These are phyloP conservation scores for Perizoma flavofasciatum DNA, from an alignment of 2,888 invertebrate species.

Conservation along the genomic window DNA sequence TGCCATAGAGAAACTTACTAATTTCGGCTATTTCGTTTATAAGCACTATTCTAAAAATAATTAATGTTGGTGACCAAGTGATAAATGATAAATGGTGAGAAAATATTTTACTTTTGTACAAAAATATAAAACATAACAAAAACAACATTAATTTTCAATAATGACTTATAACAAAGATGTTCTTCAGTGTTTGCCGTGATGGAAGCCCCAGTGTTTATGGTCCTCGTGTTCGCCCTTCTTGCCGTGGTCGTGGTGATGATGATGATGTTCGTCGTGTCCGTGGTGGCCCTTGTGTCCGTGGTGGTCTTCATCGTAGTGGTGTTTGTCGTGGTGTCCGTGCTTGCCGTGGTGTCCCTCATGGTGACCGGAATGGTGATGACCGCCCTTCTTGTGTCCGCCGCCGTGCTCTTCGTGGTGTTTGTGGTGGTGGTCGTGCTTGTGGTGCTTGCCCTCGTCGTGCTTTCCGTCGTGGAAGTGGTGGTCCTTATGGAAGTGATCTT, in stretches of 20 bases:
- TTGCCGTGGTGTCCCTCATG: conserved; percentile 91
- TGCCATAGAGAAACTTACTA: no score
- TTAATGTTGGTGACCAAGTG: no score
- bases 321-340: conserved; percentile 91
- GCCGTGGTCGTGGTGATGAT: conserved; percentile 89
- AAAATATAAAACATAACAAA: conserved; percentile 64
- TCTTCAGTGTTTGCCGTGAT: conserved; percentile 77
- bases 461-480: conserved; percentile 95
- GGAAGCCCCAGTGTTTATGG: conserved; percentile 89
- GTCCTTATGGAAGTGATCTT: conserved; percentile 94
- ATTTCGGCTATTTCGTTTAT: no score
- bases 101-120: conserved; percentile 61
- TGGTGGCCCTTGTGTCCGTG: conserved; percentile 92
- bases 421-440: conserved; percentile 90
- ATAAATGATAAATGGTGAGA: conserved; percentile 14
- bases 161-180: conserved; percentile 39
- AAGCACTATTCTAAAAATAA: no score
- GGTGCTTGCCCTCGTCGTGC: conserved; percentile 92
- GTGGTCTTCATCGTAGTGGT: conserved; percentile 91
- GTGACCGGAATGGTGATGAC: conserved; percentile 89
- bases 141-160: conserved; percentile 66
- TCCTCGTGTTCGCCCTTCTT: conserved; percentile 90
- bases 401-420: conserved; percentile 89
- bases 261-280: conserved; percentile 89
- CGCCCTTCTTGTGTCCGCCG: conserved; percentile 92